These are phyloP conservation scores for Drosophila emarginata DNA, from an alignment of 2,888 invertebrate genomes.

Conservation along the genomic window DNA sequence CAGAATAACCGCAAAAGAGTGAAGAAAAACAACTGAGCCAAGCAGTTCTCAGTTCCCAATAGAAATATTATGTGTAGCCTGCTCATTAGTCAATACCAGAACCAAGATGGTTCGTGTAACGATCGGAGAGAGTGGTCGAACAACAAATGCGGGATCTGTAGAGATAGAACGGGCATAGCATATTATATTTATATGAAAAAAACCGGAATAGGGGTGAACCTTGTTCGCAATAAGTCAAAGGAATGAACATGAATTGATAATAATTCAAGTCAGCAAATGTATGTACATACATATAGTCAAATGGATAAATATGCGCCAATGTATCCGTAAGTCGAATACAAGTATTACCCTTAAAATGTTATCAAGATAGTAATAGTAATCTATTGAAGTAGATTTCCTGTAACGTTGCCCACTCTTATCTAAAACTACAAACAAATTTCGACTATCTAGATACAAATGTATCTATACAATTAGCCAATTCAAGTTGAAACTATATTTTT, in stretches of 20 bases:
- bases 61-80: conserved; percentile 24
- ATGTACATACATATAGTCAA: no score
- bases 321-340: no score
- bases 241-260: conserved; percentile 4
- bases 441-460: background rate
- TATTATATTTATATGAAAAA: conserved; percentile 45
- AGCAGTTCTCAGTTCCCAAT: conserved; percentile 32
- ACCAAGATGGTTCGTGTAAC: conserved; percentile 67
- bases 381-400: no score
- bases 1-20: conserved; percentile 18
- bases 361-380: background rate
- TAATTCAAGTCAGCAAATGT: background rate
- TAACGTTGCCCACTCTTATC: background rate
- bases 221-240: conserved; percentile 9
- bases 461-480: background rate
- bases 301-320: no score
- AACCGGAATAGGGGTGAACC: conserved; percentile 42
- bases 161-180: conserved; percentile 39
- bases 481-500: background rate
- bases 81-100: conserved; percentile 69
- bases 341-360: background rate
- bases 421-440: background rate
- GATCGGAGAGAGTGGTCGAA: conserved; percentile 55
- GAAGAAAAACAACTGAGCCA: conserved; percentile 15
- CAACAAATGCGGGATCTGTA: conserved; percentile 73